phyloP scores from a whole-genome alignment of 2,888 invertebrate species.

The Parnassius orleans region DNA sequence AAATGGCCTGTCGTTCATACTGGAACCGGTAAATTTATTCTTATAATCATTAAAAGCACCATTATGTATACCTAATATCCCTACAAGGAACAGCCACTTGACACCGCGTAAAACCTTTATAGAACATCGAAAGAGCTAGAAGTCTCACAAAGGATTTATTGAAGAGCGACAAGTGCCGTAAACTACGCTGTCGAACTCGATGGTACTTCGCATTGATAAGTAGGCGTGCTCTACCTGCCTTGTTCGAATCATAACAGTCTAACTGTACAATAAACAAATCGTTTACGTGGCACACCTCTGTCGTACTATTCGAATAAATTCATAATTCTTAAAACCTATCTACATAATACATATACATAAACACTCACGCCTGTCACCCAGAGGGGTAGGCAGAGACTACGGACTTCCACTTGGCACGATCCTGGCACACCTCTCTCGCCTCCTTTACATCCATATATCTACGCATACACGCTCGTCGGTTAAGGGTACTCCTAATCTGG shows the following conservation, averaged over 20 bases:
- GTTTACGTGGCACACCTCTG: constrained; percentile 39
- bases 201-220: constrained; percentile 58
- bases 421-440: too few species aligned
- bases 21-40: constrained; percentile 13
- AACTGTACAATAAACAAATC: constrained; percentile 46
- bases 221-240: constrained; percentile 46
- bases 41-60: constrained; percentile 14
- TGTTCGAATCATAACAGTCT: constrained; percentile 42
- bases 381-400: too few species aligned
- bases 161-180: constrained; percentile 54
- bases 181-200: constrained; percentile 57
- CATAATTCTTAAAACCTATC: too few species aligned
- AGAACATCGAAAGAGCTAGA: constrained; percentile 46
- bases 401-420: too few species aligned
- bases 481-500: too few species aligned
- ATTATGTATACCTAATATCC: constrained; percentile 6
- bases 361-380: too few species aligned
- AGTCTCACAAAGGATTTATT: constrained; percentile 55
- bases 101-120: constrained; percentile 44
- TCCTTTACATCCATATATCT: too few species aligned
- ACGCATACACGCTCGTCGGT: too few species aligned
- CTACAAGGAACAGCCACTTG: constrained; percentile 26
- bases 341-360: too few species aligned
- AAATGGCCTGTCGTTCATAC: constrained; percentile 6
- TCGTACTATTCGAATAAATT: constrained; percentile 20